These are phyloP conservation scores for Zoroaster sp. DNA, from an alignment of 53 echinoderm and acorn worm genomes.

Conservation along the genomic window DNA sequence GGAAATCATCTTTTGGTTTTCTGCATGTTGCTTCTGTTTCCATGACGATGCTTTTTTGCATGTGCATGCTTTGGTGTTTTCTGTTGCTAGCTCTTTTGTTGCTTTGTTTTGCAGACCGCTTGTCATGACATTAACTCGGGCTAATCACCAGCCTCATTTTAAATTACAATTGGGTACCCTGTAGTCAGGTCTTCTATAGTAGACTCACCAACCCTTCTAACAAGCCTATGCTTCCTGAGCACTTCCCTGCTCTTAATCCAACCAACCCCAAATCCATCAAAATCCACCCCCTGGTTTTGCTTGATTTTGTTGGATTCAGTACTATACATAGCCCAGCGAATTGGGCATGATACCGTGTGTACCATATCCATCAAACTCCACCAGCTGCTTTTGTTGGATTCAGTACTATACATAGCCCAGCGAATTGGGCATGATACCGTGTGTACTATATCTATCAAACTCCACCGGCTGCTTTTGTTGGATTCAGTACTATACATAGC, in stretches of 20 bases:
- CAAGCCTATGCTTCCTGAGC: too few species aligned
- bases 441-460: too few species aligned
- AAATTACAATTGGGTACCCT: not conserved
- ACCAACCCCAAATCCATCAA: not conserved
- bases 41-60: not conserved
- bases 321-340: too few species aligned
- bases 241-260: too few species aligned
- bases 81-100: not conserved
- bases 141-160: not conserved
- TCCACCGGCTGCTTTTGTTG: too few species aligned
- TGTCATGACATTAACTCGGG: not conserved
- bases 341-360: too few species aligned
- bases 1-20: slow-evolving; percentile 4
- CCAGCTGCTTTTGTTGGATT: too few species aligned
- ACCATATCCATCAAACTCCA: too few species aligned
- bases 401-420: too few species aligned
- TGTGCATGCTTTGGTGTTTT: not conserved
- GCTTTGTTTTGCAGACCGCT: not conserved
- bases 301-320: not conserved
- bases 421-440: too few species aligned
- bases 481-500: too few species aligned
- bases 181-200: not conserved
- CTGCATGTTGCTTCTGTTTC: not conserved
- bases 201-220: too few species aligned
- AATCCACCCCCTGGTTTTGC: not conserved